These are phyloP conservation scores for Meghimatium bilineatum DNA, from an alignment of 2,888 invertebrate genomes.

Conservation along the genomic window DNA sequence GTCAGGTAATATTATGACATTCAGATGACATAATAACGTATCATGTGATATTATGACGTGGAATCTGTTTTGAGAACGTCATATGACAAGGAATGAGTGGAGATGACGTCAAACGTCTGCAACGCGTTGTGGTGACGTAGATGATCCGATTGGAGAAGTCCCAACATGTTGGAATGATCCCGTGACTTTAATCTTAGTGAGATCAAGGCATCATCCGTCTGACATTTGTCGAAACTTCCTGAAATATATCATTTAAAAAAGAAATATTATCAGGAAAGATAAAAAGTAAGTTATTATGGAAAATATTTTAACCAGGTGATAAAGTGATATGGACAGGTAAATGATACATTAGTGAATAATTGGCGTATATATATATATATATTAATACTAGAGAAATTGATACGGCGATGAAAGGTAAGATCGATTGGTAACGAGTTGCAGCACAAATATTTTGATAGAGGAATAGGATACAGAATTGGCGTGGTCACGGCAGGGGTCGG, in stretches of 20 bases:
- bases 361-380: no score
- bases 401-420: no score
- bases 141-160: constrained; percentile 60
- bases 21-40: no score
- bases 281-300: neutral
- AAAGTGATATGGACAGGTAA: no score
- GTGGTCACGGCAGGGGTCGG: no score
- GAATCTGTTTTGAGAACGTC: neutral
- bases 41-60: neutral
- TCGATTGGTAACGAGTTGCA: no score
- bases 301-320: no score
- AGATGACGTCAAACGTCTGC: constrained; percentile 21
- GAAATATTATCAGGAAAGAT: neutral
- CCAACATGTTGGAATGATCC: constrained; percentile 68
- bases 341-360: no score
- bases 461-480: no score
- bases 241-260: neutral
- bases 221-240: constrained; percentile 42
- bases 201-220: constrained; percentile 65
- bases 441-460: no score
- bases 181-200: constrained; percentile 68
- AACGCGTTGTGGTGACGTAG: constrained; percentile 47
- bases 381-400: no score
- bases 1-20: no score
- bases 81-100: neutral